Base-by-base conservation (phyloP, 2,888 invertebrate species). In the Mellilla xanthometata region DNA sequence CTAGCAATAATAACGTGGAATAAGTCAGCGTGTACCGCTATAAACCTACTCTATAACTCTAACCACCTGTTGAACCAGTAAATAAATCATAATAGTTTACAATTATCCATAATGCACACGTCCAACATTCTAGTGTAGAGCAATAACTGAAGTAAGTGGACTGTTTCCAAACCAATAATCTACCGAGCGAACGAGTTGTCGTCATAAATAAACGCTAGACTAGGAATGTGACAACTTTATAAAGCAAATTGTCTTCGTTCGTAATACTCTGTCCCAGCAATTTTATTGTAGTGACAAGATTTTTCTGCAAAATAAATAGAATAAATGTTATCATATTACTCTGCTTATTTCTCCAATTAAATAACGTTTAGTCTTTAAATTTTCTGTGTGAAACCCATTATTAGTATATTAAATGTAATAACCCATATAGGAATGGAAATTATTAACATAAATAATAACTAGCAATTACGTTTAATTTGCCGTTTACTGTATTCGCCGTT, bases 131-230 rank as follows among this genome's bases (percentile, higher is more conserved):
- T 22, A 39, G 11, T 24, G 45, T 26, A 12, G 22, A 45, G 31
- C 29, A 39, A 24, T 27, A 44, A 32, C 32, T 26, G 15, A 27
- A 29, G 34, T 34, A n/a, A 38, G 34, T 34, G 42, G 33, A 34
- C 40, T 22, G 39, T 50, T 46, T 38, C 48, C 39, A 48, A 55
- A 49, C 46, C 50, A 52, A 50, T 56, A 53, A 53, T 43, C 46
- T 28, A 46, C 45, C 28, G 41, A 29, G 35, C 35, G 34, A 43
- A 29, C 39, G 22, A 36, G 47, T 35, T 40, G 45, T 42, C 33
- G 23, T 36, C 41, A 38, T 47, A 47, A 46, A 49, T 51, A 39
- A 51, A 40, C n/a, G 41, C 29, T 30, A 38, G 29, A 39, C 38
- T 39, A 22, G 28, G 27, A 49, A 36, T 51, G 51, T 51, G 49